Evolutionary conservation across 2,113 vertebrate species (phyloP), one percentile per base, ranked within the genome.

Genomic region (Epinephelus moara): DNA sequence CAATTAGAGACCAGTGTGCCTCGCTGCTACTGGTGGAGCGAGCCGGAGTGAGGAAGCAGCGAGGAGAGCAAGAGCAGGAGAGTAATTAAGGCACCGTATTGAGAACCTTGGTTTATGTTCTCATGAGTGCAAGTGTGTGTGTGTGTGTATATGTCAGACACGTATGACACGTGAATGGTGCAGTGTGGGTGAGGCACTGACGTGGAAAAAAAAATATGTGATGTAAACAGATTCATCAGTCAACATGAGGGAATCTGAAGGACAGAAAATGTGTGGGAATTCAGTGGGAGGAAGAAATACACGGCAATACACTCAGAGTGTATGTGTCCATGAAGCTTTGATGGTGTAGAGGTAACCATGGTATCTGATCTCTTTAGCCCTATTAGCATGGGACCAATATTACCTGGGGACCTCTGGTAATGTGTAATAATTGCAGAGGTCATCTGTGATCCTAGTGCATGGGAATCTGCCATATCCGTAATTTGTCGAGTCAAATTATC

Each of bases 1-100:
- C 88, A 92, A 92, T 94, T 92, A 94, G 82, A 83, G 85, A 75
- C 90, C 75, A 62, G 76, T 15, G 68, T 42, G 81, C 30, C 76
- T 76, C 23, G 53, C 42, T 55, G 67, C 72, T 71, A 53, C 27
- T 52, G 76, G 53, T 70, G 59, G 85, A 88, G 80, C 13, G 73
- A 81, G 77, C 27, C 2, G 7, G 66, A 73, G 64, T 47, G 61
- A 85, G 60, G 75, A 67, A 63, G 63, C 21, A 55, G 19, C 18
- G 42, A 67, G 52, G 57, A 81, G 56, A 73, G 64, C 27, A 19
- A 23, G 63, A 89, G 76, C 49, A 0, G 61, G 62, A 84, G 62
- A 81, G 79, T 86, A 88, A 92, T 90, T 85, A 91, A 79, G 25
- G 84, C 27, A 30, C 57, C 0, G 21, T 63, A 72, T 80, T 61